Evolutionary conservation across 2,888 invertebrate species (phyloP), one percentile per base, ranked within the genome.

Genomic region (Ormyrus pomaceus): DNA sequence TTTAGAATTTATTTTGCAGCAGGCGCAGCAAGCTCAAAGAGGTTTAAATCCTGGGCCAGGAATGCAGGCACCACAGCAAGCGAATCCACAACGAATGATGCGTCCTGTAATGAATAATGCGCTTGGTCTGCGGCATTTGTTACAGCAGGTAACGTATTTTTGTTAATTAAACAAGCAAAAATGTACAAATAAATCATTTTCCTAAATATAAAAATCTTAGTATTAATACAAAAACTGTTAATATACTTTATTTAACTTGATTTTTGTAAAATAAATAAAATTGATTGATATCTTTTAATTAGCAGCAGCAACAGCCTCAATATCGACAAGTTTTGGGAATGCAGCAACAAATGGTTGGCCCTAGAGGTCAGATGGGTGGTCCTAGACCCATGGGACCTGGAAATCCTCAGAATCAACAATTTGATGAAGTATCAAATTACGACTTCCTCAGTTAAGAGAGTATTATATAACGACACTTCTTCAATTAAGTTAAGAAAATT

Each of bases 71-170:
- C 88, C 88, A 76, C 92, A 91, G 79, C 91, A 90, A 82, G 86
- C 87, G 87, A 92, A 89, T 83, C 89, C 93, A 58, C 95, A 95
- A 85, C 92, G 95, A 87, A 93, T 94, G 92, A 94, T 96, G 92
- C 92, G 96, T 19, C 95, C 96, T n/a, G 92, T 92, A 64, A 93
- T 94, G 91, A 93, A 95, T 13, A 95, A 95, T 87, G 96, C 96
- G 92, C 95, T 96, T 0, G 96, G 96, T 0, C 92, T 97, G 10
- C 91, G 96, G 11, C 96, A 96, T 90, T 92, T 97, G 61, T 90
- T 97, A 76, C 96, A 97, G 88, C 95, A 95, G 93, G 95, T 95
- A 92, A 82, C 19, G 64, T 65, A 65, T 10, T 68, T 13, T 77
- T 51, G 8, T 34, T 68, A 48, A 76, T 9, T 51, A 62, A 34